These are phyloP conservation scores for Chymomyza costata DNA, from an alignment of 1,140 invertebrate species.

Conservation along the genomic window DNA sequence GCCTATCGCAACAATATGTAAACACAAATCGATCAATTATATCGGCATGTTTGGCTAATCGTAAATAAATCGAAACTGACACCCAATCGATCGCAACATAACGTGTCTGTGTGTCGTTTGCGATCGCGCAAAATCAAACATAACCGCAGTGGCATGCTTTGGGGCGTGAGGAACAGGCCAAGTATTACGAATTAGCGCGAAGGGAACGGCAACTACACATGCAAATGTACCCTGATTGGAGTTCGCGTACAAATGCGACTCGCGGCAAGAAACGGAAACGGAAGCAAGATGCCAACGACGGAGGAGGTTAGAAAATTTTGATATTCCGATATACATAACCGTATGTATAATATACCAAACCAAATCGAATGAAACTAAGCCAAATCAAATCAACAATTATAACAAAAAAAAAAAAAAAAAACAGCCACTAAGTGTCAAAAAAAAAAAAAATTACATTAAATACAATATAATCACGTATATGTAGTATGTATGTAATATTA, in stretches of 20 bases:
- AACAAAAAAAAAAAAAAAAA: constrained; percentile 11
- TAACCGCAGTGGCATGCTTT: constrained; percentile 95
- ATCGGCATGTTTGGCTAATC: constrained; percentile 3
- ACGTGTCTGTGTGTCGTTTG: too few species aligned
- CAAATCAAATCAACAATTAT: constrained; percentile 8
- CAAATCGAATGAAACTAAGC: constrained; percentile 8
- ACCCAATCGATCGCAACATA: constrained; percentile 6
- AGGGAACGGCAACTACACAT: constrained; percentile 98
- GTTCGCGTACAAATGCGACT: constrained; percentile 97
- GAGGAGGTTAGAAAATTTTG: constrained; percentile 84
- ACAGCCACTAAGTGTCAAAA: constrained; percentile 3
- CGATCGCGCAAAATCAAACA: too few species aligned
- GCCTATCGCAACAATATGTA: constrained; percentile 34
- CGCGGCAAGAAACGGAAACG: constrained; percentile 99
- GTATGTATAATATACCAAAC: constrained; percentile 31
- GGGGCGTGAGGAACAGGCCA: constrained; percentile 98
- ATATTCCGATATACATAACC: constrained; percentile 35
- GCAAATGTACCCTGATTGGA: constrained; percentile 99
- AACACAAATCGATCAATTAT: too few species aligned
- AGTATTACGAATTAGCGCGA: constrained; percentile 99
- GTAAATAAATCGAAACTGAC: not conserved
- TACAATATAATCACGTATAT: too few species aligned
- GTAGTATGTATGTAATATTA: too few species aligned
- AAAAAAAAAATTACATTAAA: not conserved
- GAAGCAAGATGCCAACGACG: constrained; percentile 98